Conservation (phyloP, 1,140 invertebrate species). For the Hirudo medicinalis region DNA sequence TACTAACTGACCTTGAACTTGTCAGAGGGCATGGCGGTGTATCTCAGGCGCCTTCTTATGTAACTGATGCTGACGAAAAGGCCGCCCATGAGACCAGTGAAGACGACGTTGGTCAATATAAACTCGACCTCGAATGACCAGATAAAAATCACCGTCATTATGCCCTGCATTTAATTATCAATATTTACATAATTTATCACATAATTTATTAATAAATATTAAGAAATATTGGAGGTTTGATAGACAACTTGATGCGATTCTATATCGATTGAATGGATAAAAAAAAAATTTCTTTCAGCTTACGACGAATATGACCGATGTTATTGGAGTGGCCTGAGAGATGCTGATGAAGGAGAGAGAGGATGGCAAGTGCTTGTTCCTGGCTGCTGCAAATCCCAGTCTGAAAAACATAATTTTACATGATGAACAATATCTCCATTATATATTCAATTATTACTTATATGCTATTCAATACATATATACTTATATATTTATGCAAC, state of each 20-base stretch:
- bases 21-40: neutral
- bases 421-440: neutral
- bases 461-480: too few relatives aligned
- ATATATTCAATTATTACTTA: neutral
- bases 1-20: too few relatives aligned
- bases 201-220: neutral
- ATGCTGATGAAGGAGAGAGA: slow-evolving; percentile 13
- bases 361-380: slow-evolving; percentile 12
- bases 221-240: too few relatives aligned
- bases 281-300: neutral
- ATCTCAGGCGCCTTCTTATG: neutral
- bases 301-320: slow-evolving; percentile 5
- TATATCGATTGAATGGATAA: too few relatives aligned
- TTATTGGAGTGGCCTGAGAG: slow-evolving; percentile 12
- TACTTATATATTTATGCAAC: neutral
- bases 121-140: neutral
- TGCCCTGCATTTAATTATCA: too few relatives aligned
- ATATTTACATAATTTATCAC: too few relatives aligned
- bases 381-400: slow-evolving; percentile 15
- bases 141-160: neutral
- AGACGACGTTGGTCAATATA: neutral
- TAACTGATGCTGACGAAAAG: neutral
- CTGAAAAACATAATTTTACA: neutral
- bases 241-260: too few relatives aligned
- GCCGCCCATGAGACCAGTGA: neutral